These are phyloP conservation scores for Acanthosepion pharaonis DNA, from an alignment of 2,888 invertebrate species.

Conservation along the genomic window DNA sequence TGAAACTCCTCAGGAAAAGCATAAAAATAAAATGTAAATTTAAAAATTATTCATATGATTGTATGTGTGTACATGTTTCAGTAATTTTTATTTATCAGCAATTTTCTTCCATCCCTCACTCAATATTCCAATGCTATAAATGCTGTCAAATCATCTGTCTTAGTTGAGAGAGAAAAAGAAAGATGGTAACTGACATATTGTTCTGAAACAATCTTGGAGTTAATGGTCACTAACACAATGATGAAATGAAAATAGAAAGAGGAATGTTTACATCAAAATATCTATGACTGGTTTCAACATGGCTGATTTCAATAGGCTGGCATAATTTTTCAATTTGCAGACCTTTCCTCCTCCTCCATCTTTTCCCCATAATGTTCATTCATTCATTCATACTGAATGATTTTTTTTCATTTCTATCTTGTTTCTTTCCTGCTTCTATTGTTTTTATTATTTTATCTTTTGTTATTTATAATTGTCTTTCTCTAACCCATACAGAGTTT, in stretches of 20 bases:
- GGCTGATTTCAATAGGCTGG: not conserved
- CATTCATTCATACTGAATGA: not conserved
- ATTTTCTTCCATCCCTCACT: not conserved
- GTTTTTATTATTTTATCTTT: not conserved
- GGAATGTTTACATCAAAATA: not conserved
- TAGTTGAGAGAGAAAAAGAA: not conserved
- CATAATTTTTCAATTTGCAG: not conserved
- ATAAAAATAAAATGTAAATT: too few species aligned
- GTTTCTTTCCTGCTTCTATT: not conserved
- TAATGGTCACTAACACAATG: not conserved
- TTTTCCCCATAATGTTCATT: not conserved
- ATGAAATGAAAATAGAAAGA: not conserved
- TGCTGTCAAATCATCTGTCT: slow-evolving; percentile 33
- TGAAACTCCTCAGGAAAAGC: too few species aligned
- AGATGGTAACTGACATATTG: not conserved
- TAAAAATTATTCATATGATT: too few species aligned
- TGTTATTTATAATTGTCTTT: too few species aligned
- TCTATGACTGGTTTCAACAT: slow-evolving; percentile 4
- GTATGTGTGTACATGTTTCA: not conserved
- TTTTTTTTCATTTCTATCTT: not conserved
- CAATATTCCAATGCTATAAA: slow-evolving; percentile 13
- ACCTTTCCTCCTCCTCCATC: not conserved
- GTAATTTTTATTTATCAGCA: not conserved
- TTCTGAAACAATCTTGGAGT: not conserved
- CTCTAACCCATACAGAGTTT: too few species aligned